Base-by-base conservation (phyloP, 2,797 vertebrate genomes). In the Melanotaenia pygmaea region DNA sequence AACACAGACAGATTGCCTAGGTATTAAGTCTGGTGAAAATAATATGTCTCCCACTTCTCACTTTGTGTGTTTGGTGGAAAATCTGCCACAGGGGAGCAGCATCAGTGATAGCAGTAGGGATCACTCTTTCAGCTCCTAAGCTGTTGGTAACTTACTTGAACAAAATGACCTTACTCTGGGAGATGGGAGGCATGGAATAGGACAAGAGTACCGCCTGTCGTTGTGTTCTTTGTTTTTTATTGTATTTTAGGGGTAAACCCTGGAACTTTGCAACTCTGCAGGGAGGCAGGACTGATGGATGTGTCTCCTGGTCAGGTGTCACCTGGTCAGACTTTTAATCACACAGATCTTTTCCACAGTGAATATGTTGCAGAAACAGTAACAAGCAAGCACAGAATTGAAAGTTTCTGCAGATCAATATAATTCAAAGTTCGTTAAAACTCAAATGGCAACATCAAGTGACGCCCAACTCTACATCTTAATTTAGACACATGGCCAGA, bases 1-100 rank as follows among this genome's bases (percentile, higher is more conserved):
- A 90, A 88, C 78, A 34, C 77, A 83, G 85, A 88, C 77, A 66
- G 87, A 93, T 87, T 78, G 78, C 67, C 68, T 88, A 88, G 87
- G 85, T 84, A 61, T 74, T 56, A 85, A 79, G 77, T 87, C 76
- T 86, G 84, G 72, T 83, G 74, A 89, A 89, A 88, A 91, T 88
- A 82, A 90, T 92, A 75, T 73, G 83, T 90, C 89, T 86, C 83
- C 78, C 30, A 30, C 30, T 30, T 30, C 30, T 30, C 64, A 81
- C 75, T 80, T 72, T 80, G 64, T 68, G 65, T 84, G 47, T 68
- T 71, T 79, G 58, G 72, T 70, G 72, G 78, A 76, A 73, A 86
- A 80, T 78, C 63, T 79, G 81, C 76, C 86, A 79, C 81, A 75
- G 78, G 85, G 85, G 83, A 88, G 79, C 65, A 62, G 76, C 40